phyloP scores from a whole-genome alignment of 2,113 vertebrate genomes.

The Alethe castanea region DNA sequence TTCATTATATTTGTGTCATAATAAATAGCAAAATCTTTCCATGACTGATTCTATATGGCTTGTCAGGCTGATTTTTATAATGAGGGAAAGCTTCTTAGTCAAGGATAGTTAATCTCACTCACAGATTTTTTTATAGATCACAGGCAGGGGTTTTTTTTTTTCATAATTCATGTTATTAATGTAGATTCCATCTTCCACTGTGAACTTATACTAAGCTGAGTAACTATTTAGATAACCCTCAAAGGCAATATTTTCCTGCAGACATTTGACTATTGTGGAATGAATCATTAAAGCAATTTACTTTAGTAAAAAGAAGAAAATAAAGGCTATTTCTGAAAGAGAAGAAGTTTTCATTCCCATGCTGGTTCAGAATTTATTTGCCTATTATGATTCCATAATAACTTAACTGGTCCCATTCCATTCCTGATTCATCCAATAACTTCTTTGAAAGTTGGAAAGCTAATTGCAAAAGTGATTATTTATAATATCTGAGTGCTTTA shows the following conservation, averaged over 20 bases:
- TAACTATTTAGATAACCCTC: slow-evolving; percentile 54
- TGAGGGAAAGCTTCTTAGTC: neutral
- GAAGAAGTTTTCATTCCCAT: slow-evolving; percentile 10
- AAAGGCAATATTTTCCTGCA: slow-evolving; percentile 22
- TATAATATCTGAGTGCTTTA: slow-evolving; percentile 35
- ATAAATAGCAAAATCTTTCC: neutral
- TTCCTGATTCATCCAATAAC: neutral
- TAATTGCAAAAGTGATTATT: slow-evolving; percentile 57
- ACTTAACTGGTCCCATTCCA: neutral
- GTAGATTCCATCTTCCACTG: slow-evolving; percentile 15
- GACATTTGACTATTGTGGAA: slow-evolving; percentile 6
- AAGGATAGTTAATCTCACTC: neutral
- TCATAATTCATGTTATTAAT: neutral
- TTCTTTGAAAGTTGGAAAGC: slow-evolving; percentile 23
- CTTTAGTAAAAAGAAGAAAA: slow-evolving; percentile 12
- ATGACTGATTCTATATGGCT: neutral
- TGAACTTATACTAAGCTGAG: slow-evolving; percentile 18
- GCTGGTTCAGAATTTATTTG: slow-evolving; percentile 51
- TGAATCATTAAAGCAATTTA: slow-evolving; percentile 6
- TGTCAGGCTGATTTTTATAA: neutral
- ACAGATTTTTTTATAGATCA: neutral
- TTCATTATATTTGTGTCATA: neutral
- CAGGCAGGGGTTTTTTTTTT: neutral
- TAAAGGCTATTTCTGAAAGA: slow-evolving; percentile 14
- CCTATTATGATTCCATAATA: slow-evolving; percentile 19